Conservation (phyloP, 2,888 invertebrate genomes). For the Trichacis sp. region DNA sequence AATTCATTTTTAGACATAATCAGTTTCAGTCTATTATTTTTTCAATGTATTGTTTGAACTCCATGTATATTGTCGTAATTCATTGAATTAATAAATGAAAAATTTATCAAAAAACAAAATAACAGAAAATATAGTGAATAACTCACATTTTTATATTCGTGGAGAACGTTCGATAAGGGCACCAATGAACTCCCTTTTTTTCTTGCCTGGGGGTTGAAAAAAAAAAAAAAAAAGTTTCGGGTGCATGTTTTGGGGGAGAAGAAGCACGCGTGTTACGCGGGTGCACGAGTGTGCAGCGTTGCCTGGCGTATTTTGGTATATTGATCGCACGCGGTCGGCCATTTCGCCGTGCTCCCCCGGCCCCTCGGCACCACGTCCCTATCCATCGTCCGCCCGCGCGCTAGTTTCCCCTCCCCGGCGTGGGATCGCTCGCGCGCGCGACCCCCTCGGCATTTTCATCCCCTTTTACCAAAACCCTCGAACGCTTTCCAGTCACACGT, state of each 20-base stretch:
- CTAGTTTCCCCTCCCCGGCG: constrained; percentile 27
- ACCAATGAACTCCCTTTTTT: too few species aligned
- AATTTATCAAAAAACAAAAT: too few species aligned
- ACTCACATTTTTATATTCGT: too few species aligned
- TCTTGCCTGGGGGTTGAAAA: too few species aligned
- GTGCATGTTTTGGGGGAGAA: too few species aligned
- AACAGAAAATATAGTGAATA: too few species aligned
- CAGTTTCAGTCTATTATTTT: too few species aligned
- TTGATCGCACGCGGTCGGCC: constrained; percentile 68
- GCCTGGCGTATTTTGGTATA: constrained; percentile 69
- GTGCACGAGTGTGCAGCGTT: constrained; percentile 50
- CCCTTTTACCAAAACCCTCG: constrained; percentile 34
- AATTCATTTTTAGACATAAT: too few species aligned
- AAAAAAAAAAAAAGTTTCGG: not conserved
- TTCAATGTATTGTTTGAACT: too few species aligned
- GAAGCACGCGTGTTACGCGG: constrained; percentile 2
- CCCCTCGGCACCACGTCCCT: constrained; percentile 55
- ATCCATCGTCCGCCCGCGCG: constrained; percentile 40
- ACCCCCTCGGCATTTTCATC: constrained; percentile 50
- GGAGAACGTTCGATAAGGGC: too few species aligned
- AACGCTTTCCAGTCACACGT: constrained; percentile 50
- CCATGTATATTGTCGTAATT: too few species aligned
- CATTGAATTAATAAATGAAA: too few species aligned
- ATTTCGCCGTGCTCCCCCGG: constrained; percentile 52
- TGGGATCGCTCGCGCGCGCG: constrained; percentile 13